These are phyloP conservation scores for Monodelphis domestica DNA, from an alignment of 2,797 vertebrate species.

Conservation along the genomic window DNA sequence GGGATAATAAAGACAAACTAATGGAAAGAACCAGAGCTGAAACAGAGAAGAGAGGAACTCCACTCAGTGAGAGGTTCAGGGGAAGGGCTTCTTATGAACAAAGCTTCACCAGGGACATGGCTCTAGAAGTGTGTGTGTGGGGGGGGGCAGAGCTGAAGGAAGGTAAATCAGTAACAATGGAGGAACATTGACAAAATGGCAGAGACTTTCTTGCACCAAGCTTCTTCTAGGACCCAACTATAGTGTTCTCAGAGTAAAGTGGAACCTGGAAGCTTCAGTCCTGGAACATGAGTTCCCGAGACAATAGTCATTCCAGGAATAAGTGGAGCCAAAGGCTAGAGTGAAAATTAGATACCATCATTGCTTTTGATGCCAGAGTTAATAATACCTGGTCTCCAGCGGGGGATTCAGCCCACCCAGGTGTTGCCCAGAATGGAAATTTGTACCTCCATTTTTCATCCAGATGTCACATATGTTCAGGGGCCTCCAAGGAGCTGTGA, in stretches of 20 bases:
- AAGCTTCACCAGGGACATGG: neutral
- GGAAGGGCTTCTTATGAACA: neutral
- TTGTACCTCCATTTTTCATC: conserved; percentile 20
- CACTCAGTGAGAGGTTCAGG: neutral
- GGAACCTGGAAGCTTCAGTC: neutral
- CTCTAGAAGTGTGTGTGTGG: neutral
- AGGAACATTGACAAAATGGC: neutral
- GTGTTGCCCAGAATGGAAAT: neutral
- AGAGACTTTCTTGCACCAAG: neutral
- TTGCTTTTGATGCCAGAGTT: neutral
- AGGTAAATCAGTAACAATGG: neutral
- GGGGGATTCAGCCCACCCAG: neutral
- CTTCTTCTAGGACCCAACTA: neutral
- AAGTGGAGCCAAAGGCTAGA: neutral
- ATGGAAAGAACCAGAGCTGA: neutral
- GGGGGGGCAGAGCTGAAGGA: neutral
- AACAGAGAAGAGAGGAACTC: neutral
- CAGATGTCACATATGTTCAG: neutral
- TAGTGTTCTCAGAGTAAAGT: neutral
- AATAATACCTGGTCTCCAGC: neutral
- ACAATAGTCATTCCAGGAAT: neutral
- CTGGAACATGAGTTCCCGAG: neutral
- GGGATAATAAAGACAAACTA: too few species aligned
- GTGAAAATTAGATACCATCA: neutral
- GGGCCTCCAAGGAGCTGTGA: conserved; percentile 5